Conservation (phyloP, 2,888 invertebrate genomes). For the Liposcelis brunnea region DNA sequence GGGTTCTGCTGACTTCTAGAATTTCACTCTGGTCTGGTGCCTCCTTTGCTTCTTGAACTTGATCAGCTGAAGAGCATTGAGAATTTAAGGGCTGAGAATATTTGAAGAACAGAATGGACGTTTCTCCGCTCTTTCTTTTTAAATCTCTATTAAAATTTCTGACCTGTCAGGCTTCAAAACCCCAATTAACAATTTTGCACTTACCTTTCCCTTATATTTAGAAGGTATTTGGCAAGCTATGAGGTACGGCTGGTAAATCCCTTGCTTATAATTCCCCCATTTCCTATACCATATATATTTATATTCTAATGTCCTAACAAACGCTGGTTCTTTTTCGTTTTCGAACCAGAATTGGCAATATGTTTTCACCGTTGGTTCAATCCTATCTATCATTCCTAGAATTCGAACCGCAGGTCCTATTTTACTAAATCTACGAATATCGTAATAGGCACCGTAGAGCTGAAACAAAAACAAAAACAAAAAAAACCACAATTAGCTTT, state of each 20-base stretch:
- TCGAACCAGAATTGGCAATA: constrained; percentile 85
- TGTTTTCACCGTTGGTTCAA: constrained; percentile 64
- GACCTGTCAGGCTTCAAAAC: too few species aligned
- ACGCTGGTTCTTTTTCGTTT: constrained; percentile 60
- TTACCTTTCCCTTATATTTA: constrained; percentile 42
- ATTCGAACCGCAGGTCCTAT: constrained; percentile 72
- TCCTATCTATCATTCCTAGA: constrained; percentile 75
- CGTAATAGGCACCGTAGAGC: constrained; percentile 77
- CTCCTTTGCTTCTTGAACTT: too few species aligned
- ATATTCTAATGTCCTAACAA: constrained; percentile 70
- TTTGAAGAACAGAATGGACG: too few species aligned
- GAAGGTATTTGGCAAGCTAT: constrained; percentile 75
- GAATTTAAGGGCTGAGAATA: too few species aligned
- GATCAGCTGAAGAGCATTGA: too few species aligned
- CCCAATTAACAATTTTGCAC: neutral
- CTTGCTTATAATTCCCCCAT: constrained; percentile 87
- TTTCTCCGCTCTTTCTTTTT: too few species aligned
- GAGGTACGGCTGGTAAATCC: constrained; percentile 78
- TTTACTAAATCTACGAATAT: constrained; percentile 55
- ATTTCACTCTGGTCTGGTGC: too few species aligned
- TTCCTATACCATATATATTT: constrained; percentile 89
- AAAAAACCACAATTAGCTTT: too few species aligned
- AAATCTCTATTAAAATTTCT: too few species aligned
- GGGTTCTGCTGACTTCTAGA: too few species aligned
- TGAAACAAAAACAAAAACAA: constrained; percentile 26